A percentile compares a stretch with the other conserved stretches of the same genome.
phyloP scores from a whole-genome alignment of 2,113 vertebrate genomes.

The Indicator maculatus region DNA sequence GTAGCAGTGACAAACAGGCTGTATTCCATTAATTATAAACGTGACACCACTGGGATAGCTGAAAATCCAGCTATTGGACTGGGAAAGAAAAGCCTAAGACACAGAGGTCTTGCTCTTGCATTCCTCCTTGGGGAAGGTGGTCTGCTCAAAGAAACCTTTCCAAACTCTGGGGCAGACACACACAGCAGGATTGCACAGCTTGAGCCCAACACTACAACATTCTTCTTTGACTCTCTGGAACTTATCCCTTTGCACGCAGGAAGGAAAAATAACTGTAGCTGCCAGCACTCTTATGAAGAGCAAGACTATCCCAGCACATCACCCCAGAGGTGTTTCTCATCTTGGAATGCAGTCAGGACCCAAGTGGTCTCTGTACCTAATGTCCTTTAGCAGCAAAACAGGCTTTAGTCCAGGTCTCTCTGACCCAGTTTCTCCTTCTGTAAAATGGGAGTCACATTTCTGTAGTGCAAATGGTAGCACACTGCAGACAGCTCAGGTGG shows the following conservation, averaged over 20 bases:
- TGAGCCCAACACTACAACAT: accelerated
- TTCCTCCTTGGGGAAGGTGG: not conserved
- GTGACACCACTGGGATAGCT: not conserved
- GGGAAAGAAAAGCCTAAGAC: not conserved
- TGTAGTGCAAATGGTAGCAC: accelerated
- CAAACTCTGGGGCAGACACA: not conserved
- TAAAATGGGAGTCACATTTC: not conserved
- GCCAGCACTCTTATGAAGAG: accelerated
- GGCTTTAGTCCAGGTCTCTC: not conserved
- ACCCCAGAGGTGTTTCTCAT: not conserved
- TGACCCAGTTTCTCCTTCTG: not conserved
- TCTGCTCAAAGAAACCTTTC: not conserved
- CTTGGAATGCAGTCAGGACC: not conserved
- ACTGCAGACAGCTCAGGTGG: accelerated
- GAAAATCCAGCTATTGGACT: not conserved
- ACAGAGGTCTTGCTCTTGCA: not conserved
- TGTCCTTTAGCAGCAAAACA: not conserved
- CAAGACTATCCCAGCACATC: not conserved
- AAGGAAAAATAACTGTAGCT: not conserved
- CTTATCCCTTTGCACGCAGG: not conserved
- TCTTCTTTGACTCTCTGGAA: not conserved
- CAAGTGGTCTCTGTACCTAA: not conserved
- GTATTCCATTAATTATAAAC: not conserved
- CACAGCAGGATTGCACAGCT: not conserved
- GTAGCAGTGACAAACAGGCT: not conserved